Evolutionary conservation across 2,797 vertebrate species (phyloP), one percentile per base, ranked within the genome.

Genomic region (Miichthys miiuy): DNA sequence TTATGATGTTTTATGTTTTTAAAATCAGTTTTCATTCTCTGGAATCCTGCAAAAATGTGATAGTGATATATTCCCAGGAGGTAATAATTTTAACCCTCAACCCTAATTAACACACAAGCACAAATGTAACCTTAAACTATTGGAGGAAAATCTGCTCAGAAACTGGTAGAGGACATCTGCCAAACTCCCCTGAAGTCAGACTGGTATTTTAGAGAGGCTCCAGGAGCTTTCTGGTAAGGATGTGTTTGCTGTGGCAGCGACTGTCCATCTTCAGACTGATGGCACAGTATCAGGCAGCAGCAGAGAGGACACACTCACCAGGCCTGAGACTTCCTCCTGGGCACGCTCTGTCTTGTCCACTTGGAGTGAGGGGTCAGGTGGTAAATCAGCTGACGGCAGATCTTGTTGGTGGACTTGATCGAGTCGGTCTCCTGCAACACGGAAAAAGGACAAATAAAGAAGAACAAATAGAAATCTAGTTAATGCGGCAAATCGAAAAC

Each of bases 361-460:
- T 96, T 98, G 5, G 96, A 96, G 91, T 97, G 97, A 2, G 97
- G 97, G 6, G 96, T 97, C 58, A 97, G 95, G 92, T 99, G 96
- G 89, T 97, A 97, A 84, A 97, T 96, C 80, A 97, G 95, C 92
- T 98, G 97, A 60, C 96, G 92, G 92, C 96, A 98, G 89, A 97
- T 96, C 92, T 96, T 97, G 88, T 97, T 97, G 0, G 95, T 96
- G 61, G 97, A 96, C 73, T 96, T 97, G 88, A 96, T 90, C 21
- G 95, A 94, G 12, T 97, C 95, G 0, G 91, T 91, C 71, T 97
- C 96, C 97, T 97, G 89, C 38, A 77, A 86, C 50, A 80, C 56
- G 85, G 44, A 65, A 56, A 66, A 1, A 52, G 46, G 51, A 65
- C 0, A 0, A 51, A 50, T 46, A 13, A 72, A 20, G 52, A 41